Conservation (phyloP, 2,888 invertebrate species). For the Eilema sororculum region DNA sequence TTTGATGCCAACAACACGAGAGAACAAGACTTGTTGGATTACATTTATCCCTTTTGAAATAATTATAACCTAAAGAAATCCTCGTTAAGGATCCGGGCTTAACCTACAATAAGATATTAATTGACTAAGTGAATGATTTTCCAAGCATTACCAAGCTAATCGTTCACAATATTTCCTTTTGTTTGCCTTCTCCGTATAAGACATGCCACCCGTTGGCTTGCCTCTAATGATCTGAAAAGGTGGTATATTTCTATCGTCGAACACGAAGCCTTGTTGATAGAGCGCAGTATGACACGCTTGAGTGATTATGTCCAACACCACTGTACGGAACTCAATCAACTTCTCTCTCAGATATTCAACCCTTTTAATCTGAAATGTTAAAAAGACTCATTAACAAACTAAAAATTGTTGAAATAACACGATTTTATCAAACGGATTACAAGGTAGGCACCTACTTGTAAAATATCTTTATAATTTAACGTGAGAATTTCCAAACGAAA, state of each 20-base stretch:
- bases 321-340: constrained; percentile 70
- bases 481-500: too few relatives aligned
- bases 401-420: background rate
- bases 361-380: constrained; percentile 78
- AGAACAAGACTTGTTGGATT: too few relatives aligned
- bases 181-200: constrained; percentile 95
- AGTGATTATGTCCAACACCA: constrained; percentile 78
- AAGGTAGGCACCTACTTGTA: too few relatives aligned
- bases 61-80: too few relatives aligned
- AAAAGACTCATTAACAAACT: background rate
- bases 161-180: constrained; percentile 93
- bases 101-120: too few relatives aligned
- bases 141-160: constrained; percentile 89
- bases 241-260: constrained; percentile 89
- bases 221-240: constrained; percentile 84
- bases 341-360: constrained; percentile 73
- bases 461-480: too few relatives aligned
- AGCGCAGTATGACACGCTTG: constrained; percentile 92
- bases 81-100: too few relatives aligned
- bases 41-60: too few relatives aligned
- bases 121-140: background rate
- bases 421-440: too few relatives aligned
- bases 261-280: constrained; percentile 91
- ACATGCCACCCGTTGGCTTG: constrained; percentile 90
- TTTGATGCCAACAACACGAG: too few relatives aligned